Conservation (phyloP, 2,113 vertebrate species). For the Passer domesticus region DNA sequence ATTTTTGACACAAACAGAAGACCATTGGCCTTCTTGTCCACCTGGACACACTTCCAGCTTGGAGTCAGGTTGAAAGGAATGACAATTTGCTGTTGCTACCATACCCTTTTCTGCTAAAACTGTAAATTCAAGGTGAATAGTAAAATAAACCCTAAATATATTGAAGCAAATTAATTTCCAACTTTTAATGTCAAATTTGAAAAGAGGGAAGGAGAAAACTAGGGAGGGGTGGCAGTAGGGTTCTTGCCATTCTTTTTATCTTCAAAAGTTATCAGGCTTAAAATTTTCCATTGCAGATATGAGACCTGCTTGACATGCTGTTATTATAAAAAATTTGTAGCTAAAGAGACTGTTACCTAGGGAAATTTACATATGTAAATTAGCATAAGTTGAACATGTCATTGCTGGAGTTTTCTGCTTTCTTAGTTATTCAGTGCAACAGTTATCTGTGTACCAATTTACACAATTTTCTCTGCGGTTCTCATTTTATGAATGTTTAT, state of each 20-base stretch:
- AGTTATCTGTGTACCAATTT: not conserved
- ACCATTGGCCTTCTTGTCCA: not conserved
- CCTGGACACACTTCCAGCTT: not conserved
- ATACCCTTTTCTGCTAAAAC: not conserved
- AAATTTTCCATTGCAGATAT: not conserved
- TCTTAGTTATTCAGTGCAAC: not conserved
- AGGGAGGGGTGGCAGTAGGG: not conserved
- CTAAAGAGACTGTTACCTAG: not conserved
- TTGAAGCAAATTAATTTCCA: not conserved
- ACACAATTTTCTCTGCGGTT: not conserved
- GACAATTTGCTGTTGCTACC: not conserved
- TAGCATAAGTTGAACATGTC: not conserved
- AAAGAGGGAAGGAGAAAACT: not conserved
- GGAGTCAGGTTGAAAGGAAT: not conserved
- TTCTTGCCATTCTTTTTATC: not conserved
- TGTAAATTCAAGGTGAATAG: not conserved
- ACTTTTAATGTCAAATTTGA: not conserved
- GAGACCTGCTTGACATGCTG: not conserved
- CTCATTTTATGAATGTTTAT: not conserved
- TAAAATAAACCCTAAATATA: not conserved
- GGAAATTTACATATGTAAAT: conserved; percentile 42
- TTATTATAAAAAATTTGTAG: not conserved
- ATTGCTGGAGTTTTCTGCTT: not conserved
- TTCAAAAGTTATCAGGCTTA: not conserved
- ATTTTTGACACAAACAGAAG: not conserved